Evolutionary conservation across 30 jellyfish, hydroid and myxozoan species (phyloP), one percentile per base, ranked within the genome.

Genomic region (Aurelia aurita complex sp. Pacific): DNA sequence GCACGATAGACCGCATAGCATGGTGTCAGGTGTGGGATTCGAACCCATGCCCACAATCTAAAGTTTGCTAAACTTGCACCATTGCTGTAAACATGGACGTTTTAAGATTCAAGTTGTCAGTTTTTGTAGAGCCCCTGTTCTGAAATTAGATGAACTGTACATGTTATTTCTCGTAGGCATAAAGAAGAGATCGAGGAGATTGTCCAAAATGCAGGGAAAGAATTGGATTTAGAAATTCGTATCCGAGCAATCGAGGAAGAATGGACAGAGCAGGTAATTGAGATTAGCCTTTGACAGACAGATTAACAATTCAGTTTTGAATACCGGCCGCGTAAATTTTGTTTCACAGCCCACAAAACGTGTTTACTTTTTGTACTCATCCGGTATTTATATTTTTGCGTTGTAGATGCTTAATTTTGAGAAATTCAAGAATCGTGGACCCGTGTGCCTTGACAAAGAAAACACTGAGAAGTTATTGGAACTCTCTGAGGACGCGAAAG

Each of bases 211-310:
- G 91, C 94, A 15, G 88, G 91, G 32, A 86, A 79, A 40, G 97
- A 90, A 78, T 53, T 90, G 64, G 97, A 90, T 38, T 76, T 90
- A 17, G 97, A 90, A 55, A 90, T 76, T 32, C 42, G 85, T 38
- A 76, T 90, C 67, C 62, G 91, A 90, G 89, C 89, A 14, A 90
- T 90, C 18, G 97, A 90, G 73, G 97, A 90, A 77, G 95, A 83
- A 62, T 90, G 97, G 97, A 84, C 97, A 2, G 97, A 90, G 54
- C 97, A 90, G 97, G 97, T 83, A 13, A 5, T 81, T 5, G 9
- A 46, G 5, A 4, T 67, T 36, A 16, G 12, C 16, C 12, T 54
- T 23, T 23, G 29, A 23, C 29, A 0, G 29, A 23, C 29, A 0
- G 29, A 23, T 23, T 23, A 23, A 23, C 29, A 23, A 23, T 23